phyloP scores from a whole-genome alignment of 1,140 invertebrate genomes.

The Sitobion miscanthi region DNA sequence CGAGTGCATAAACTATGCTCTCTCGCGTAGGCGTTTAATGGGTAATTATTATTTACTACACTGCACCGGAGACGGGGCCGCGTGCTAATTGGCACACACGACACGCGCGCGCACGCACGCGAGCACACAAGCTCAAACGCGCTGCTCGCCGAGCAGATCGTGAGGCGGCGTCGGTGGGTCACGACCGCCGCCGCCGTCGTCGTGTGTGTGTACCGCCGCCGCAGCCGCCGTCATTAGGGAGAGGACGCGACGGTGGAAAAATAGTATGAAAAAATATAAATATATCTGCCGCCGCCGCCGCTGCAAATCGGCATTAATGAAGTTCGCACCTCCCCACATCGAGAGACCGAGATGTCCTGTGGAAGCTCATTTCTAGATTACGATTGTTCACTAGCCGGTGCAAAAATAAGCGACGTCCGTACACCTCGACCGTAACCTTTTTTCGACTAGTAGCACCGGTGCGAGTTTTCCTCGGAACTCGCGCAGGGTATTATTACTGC shows the following conservation, averaged over 20 bases:
- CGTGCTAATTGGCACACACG: conserved; percentile 31
- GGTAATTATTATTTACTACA: conserved; percentile 31
- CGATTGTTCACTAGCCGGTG: too few species aligned
- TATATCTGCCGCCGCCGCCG: neutral
- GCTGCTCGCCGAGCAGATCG: neutral
- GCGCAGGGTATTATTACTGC: too few species aligned
- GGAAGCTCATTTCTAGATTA: too few species aligned
- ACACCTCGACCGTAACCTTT: too few species aligned
- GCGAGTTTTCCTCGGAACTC: too few species aligned
- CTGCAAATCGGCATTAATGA: neutral
- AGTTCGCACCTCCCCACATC: too few species aligned
- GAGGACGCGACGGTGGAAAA: neutral
- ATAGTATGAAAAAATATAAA: neutral
- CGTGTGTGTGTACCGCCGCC: neutral
- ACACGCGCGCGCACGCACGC: neutral
- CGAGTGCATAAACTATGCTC: neutral
- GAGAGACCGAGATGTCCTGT: too few species aligned
- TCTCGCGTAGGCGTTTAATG: conserved; percentile 21
- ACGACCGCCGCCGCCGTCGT: neutral
- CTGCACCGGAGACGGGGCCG: neutral
- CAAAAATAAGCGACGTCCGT: too few species aligned
- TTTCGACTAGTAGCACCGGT: too few species aligned
- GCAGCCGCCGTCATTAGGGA: neutral
- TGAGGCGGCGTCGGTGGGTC: conserved; percentile 25
- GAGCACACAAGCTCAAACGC: neutral